phyloP scores from a whole-genome alignment of 2,797 vertebrate genomes.

The Sebastes goodei region DNA sequence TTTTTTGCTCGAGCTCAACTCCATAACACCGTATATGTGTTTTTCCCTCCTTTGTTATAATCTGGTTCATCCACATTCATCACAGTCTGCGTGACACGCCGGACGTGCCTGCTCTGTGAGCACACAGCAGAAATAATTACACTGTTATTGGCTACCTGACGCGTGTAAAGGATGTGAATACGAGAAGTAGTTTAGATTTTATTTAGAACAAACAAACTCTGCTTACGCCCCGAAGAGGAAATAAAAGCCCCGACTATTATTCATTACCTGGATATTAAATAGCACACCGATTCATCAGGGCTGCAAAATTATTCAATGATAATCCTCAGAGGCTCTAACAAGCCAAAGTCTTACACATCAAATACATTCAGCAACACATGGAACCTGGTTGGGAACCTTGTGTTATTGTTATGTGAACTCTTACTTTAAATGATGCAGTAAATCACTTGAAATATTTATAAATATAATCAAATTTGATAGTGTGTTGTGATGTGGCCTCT shows the following conservation, averaged over 20 bases:
- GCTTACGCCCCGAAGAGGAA: background rate
- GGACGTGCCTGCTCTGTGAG: constrained; percentile 23
- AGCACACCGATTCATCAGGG: constrained; percentile 20
- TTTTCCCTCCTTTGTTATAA: background rate
- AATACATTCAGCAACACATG: background rate
- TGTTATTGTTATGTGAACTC: background rate
- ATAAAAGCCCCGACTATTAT: constrained; percentile 11
- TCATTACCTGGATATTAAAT: constrained; percentile 29
- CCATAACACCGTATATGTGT: background rate
- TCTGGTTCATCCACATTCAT: constrained; percentile 18
- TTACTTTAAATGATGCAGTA: background rate
- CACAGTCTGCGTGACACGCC: background rate
- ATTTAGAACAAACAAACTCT: constrained; percentile 36
- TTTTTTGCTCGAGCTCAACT: background rate
- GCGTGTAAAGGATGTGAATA: constrained; percentile 2
- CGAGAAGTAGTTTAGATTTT: background rate
- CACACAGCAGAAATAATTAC: constrained; percentile 32
- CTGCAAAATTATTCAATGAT: constrained; percentile 12
- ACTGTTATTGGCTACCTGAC: constrained; percentile 27
- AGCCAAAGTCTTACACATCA: background rate
- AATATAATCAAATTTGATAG: background rate
- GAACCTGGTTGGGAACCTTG: background rate
- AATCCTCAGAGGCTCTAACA: background rate
- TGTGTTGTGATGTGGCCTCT: background rate
- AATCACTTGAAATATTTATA: background rate